phyloP scores from a whole-genome alignment of 2,113 vertebrate genomes.

The Fregata magnificens region DNA sequence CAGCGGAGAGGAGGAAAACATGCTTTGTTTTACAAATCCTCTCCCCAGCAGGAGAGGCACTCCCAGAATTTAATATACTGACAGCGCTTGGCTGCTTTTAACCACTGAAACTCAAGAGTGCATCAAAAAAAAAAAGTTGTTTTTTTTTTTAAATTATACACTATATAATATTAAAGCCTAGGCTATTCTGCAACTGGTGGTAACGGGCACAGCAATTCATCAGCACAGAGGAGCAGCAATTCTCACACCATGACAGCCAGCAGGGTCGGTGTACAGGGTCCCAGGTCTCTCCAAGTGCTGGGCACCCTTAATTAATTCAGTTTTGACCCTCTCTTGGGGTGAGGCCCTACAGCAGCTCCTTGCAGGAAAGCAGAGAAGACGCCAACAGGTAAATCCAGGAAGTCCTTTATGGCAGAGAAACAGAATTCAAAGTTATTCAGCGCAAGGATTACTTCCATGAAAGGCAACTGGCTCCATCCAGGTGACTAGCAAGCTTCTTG shows the following conservation, averaged over 20 bases:
- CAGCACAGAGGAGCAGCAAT: not conserved
- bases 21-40: conserved; percentile 63
- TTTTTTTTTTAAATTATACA: too few species aligned
- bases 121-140: not conserved
- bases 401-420: not conserved
- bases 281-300: not conserved
- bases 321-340: not conserved
- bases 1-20: conserved; percentile 52
- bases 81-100: not conserved
- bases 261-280: not conserved
- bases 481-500: not conserved
- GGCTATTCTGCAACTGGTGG: not conserved
- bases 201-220: not conserved
- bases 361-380: not conserved
- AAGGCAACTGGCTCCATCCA: not conserved
- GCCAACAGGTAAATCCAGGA: not conserved
- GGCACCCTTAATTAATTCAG: not conserved
- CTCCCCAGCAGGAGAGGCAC: conserved; percentile 61
- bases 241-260: rapidly evolving
- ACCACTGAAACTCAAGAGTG: not conserved
- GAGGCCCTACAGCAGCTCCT: not conserved
- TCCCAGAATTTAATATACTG: conserved; percentile 54
- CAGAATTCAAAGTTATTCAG: not conserved
- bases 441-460: not conserved
- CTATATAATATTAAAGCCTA: rapidly evolving